Evolutionary conservation across 1,140 invertebrate species (phyloP), one percentile per base, ranked within the genome.

Genomic region (Drosophila orosa): DNA sequence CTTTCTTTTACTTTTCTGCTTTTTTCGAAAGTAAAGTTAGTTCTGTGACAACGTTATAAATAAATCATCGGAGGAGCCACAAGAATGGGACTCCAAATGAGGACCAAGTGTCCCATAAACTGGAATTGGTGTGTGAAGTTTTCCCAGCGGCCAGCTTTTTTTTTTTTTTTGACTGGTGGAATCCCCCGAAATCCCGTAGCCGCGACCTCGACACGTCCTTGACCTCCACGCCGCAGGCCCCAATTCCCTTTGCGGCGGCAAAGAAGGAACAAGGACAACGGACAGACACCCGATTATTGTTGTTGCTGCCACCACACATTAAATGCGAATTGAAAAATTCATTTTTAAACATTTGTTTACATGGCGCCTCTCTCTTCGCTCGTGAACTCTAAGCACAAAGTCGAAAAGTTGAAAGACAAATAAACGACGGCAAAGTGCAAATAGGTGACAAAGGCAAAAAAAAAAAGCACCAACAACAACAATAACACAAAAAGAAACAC

Each of bases 351-450:
- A 86, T 75, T 85, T 86, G 78, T 75, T 85, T 86, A 86, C 81
- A 71, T 40, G 81, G 27, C 22, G 9, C 27, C 22, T 7, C 27
- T n/a, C 24, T 55, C 48, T 47, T 39, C 61, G 77, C 73, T 80
- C 81, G 45, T 81, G 81, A 86, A 81, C 82, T 81, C 75, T 78
- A 66, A 63, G 78, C 82, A 61, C 69, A 86, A 85, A 85, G 68
- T 85, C 78, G 74, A 80, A 85, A 85, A 85, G 82, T 85, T 86
- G 65, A 86, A 85, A 85, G 82, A 81, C 84, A 85, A 85, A 85
- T 85, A 85, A 68, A 63, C 81, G 80, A 52, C 77, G 80, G 40
- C 78, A 59, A 80, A 68, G 67, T 80, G 81, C 61, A 80, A 85
- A 85, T 85, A 80, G 81, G 68, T 69, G 74, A 85, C 67, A 79